These are phyloP conservation scores for Danionella dracula DNA, from an alignment of 2,797 vertebrate genomes.

Conservation along the genomic window DNA sequence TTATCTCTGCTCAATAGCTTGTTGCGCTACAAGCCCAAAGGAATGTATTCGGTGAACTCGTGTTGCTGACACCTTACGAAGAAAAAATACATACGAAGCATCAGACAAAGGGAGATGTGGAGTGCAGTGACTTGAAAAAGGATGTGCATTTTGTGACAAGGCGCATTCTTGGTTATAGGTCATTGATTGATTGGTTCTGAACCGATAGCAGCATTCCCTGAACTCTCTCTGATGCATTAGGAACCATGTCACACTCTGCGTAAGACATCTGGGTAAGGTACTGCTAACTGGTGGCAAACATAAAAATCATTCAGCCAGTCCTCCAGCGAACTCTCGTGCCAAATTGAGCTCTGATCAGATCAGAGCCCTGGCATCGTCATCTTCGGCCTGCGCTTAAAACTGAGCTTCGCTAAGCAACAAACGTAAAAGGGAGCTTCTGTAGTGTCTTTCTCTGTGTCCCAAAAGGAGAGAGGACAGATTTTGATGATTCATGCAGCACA, in stretches of 20 bases:
- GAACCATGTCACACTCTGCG: constrained; percentile 36
- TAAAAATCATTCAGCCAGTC: constrained; percentile 49
- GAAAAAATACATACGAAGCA: constrained; percentile 51
- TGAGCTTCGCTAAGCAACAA: constrained; percentile 12
- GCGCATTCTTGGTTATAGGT: background rate
- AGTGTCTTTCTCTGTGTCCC: constrained; percentile 50
- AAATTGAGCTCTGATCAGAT: constrained; percentile 64
- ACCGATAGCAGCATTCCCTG: constrained; percentile 24
- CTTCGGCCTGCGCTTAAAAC: constrained; percentile 45
- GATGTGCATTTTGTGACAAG: constrained; percentile 64
- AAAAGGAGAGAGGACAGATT: constrained; percentile 40
- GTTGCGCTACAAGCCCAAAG: constrained; percentile 86
- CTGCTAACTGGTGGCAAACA: constrained; percentile 37
- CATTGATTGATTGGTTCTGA: constrained; percentile 58
- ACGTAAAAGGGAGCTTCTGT: constrained; percentile 54
- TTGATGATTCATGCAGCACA: constrained; percentile 40
- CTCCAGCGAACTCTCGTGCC: constrained; percentile 62
- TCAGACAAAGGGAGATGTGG: constrained; percentile 49
- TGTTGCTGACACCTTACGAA: constrained; percentile 71
- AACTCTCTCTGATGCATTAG: constrained; percentile 31
- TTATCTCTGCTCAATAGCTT: constrained; percentile 98
- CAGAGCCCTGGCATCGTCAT: constrained; percentile 55
- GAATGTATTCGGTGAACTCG: constrained; percentile 81
- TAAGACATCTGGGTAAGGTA: constrained; percentile 47
- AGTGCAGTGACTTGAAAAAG: constrained; percentile 57